Conservation (phyloP, 1,140 invertebrate species). For the Macrobrachium rosenbergii region DNA sequence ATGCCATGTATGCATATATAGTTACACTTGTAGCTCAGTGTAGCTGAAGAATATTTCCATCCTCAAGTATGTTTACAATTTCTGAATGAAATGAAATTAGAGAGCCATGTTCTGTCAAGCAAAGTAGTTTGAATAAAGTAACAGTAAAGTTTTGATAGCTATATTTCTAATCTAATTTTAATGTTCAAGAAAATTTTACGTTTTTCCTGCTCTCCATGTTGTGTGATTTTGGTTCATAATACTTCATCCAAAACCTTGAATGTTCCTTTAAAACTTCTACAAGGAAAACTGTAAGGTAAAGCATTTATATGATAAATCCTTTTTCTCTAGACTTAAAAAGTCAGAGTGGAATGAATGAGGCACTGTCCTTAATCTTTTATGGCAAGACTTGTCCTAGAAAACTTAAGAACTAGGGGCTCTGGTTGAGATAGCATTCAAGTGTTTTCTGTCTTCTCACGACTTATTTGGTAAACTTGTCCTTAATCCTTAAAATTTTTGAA, state of each 20-base stretch:
- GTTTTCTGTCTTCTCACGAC: neutral
- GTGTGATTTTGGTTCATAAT: neutral
- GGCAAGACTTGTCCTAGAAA: no score
- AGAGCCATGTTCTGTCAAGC: no score
- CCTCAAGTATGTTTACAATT: no score
- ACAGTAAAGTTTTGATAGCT: no score
- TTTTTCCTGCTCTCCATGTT: neutral
- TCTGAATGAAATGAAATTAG: no score
- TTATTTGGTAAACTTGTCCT: neutral
- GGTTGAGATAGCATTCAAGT: neutral
- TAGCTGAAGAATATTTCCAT: no score
- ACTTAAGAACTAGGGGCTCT: no score
- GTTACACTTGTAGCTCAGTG: no score
- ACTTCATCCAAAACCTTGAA: conserved; percentile 1
- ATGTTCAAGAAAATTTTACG: neutral
- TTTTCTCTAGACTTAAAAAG: neutral
- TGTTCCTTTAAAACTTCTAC: conserved; percentile 19
- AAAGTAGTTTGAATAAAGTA: no score
- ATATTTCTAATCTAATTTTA: no score
- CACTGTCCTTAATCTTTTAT: no score
- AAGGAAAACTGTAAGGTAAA: conserved; percentile 27
- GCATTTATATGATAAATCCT: neutral
- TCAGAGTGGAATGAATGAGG: conserved; percentile 15
- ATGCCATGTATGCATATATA: no score
- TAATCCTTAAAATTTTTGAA: neutral